Percentiles rank a stretch among this genome's conserved stretches.
Evolutionary conservation across 2,113 vertebrate genomes (phyloP).

Genomic region (Amia ocellicauda): DNA sequence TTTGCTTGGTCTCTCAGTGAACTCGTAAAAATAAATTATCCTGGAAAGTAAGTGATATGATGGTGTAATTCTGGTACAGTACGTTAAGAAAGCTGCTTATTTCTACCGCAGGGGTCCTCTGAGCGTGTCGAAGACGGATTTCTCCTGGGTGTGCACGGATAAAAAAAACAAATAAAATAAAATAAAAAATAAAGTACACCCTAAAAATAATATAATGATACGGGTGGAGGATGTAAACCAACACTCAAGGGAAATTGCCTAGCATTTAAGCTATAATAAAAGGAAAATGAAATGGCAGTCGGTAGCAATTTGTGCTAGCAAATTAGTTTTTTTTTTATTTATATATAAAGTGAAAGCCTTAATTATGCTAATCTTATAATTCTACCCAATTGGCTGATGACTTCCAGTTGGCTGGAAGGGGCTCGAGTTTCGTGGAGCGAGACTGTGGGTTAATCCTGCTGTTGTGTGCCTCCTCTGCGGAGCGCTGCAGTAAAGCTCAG

Average conservation of each 20-base stretch:
- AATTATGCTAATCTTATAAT: slow-evolving; percentile 42
- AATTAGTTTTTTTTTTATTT: slow-evolving; percentile 17
- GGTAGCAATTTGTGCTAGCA: slow-evolving; percentile 19
- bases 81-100: no score
- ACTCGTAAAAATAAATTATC: no score
- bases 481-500: neutral
- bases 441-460: slow-evolving; percentile 6
- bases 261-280: slow-evolving; percentile 39
- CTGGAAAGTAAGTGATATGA: no score
- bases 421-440: neutral
- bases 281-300: slow-evolving; percentile 35
- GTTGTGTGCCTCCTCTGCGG: neutral
- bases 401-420: slow-evolving; percentile 31
- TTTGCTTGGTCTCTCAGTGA: no score
- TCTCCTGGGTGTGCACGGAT: no score
- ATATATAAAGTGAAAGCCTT: slow-evolving; percentile 34
- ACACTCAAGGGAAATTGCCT: slow-evolving; percentile 51
- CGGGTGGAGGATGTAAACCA: no score
- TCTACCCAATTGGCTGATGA: slow-evolving; percentile 39
- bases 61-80: no score
- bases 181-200: no score
- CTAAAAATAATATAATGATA: no score
- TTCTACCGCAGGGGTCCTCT: no score
- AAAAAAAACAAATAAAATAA: no score
- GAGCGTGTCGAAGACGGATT: no score